Percentiles rank a stretch among this genome's conserved stretches.
These are phyloP conservation scores for Carcharodon carcharias DNA, from an alignment of 2,797 vertebrate species.

Conservation along the genomic window DNA sequence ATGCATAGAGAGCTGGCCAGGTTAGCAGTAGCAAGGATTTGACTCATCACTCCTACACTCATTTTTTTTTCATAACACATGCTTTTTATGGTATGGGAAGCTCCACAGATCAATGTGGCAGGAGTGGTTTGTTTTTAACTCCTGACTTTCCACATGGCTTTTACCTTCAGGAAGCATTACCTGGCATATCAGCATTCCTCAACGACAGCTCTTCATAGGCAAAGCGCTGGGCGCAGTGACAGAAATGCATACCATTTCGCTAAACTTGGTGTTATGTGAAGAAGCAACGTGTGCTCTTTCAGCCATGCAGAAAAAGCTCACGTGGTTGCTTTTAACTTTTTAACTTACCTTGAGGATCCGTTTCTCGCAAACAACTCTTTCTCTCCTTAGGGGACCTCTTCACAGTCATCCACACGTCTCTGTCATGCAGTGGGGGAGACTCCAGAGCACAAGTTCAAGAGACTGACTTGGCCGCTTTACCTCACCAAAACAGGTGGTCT, in stretches of 20 bases:
- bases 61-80: background rate
- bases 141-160: background rate
- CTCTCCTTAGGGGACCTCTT: background rate
- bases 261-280: background rate
- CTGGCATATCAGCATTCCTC: background rate
- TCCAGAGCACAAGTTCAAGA: background rate
- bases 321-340: background rate
- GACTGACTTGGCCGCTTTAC: too few relatives aligned
- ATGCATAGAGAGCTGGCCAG: background rate
- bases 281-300: background rate
- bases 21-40: background rate
- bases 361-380: background rate
- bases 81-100: background rate
- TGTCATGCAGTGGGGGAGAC: background rate
- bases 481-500: too few relatives aligned
- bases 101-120: background rate
- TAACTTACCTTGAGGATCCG: background rate
- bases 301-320: background rate
- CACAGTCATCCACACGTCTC: background rate
- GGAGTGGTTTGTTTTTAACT: background rate
- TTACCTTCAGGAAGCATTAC: conserved; percentile 13
- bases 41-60: background rate
- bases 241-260: background rate
- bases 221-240: background rate
- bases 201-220: background rate